Evolutionary conservation across 1,140 invertebrate species (phyloP), one percentile per base, ranked within the genome.

Genomic region (Argopecten irradians): DNA sequence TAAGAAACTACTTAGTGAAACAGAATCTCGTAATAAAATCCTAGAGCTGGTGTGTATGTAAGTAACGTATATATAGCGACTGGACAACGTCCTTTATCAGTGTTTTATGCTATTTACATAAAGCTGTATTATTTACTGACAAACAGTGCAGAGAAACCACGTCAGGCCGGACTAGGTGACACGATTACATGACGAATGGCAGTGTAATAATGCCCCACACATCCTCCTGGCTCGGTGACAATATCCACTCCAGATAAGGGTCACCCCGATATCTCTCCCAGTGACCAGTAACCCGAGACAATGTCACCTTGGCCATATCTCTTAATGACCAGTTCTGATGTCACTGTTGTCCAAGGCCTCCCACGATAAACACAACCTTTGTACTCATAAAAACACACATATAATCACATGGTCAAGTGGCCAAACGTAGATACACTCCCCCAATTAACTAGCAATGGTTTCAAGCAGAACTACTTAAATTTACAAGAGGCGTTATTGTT

Each of bases 141-240:
- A 71, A 71, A 71, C 55, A n/a, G 55, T n/a, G n/a, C 22, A 71
- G 55, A 71, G 55, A 71, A 71, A 71, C n/a, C 22, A 71, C n/a
- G 55, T 8, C n/a, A 71, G 22, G 19, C 7, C 55, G 16, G n/a
- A 71, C 55, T n/a, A 71, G 55, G 55, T 71, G 22, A 16, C 8
- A 16, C n/a, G 55, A 71, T 71, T 71, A 71, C 55, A n/a, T 71
- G 55, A 71, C 55, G 28, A 16, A 71, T 71, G 36, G 13, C 5
- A n/a, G 55, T 71, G 11, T 71, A 71, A 71, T 71, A 71, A 5
- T 71, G 55, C 28, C 55, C 55, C 11, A 28, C 55, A 71, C 55
- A 71, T 71, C 55, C 5, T 71, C 22, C 55, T 71, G 55, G 55
- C 55, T 71, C 55, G 11, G 19, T 71, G 55, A 71, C 55, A 71